These are phyloP conservation scores for Nomada ferruginata DNA, from an alignment of 2,888 invertebrate genomes.

Conservation along the genomic window DNA sequence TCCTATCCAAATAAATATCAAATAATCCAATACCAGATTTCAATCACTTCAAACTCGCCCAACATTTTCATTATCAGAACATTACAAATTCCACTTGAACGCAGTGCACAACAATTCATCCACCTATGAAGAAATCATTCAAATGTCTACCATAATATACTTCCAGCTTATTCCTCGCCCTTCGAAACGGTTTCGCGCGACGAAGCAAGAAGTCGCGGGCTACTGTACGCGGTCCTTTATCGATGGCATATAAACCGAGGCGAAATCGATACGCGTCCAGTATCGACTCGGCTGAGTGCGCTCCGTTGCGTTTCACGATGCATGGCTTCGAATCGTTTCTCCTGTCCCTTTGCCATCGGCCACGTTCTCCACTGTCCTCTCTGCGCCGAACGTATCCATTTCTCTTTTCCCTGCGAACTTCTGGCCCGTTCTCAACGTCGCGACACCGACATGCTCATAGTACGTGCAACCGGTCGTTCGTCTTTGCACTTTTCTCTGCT, in stretches of 20 bases:
- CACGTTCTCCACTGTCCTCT: background rate
- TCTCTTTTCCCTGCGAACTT: constrained; percentile 5
- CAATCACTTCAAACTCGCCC: too few relatives aligned
- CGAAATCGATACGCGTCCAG: constrained; percentile 66
- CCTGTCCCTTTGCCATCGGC: constrained; percentile 29
- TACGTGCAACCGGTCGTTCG: background rate
- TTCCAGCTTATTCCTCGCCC: background rate
- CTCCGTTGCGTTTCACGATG: constrained; percentile 64
- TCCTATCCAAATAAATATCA: too few relatives aligned
- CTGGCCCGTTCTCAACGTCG: background rate
- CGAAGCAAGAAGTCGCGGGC: constrained; percentile 48
- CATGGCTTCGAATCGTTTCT: constrained; percentile 51
- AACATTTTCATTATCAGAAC: too few relatives aligned
- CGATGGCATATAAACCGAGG: constrained; percentile 55
- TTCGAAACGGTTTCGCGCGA: background rate
- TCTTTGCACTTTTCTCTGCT: too few relatives aligned
- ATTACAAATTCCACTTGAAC: too few relatives aligned
- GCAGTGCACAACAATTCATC: background rate
- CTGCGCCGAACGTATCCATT: background rate
- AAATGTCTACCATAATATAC: background rate
- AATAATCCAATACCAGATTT: too few relatives aligned
- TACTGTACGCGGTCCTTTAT: constrained; percentile 60
- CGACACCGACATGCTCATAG: constrained; percentile 41
- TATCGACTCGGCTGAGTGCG: constrained; percentile 65
- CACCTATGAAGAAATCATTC: background rate